Base-by-base conservation (phyloP, 2,888 invertebrate species). In the Hyppa rectilinea region DNA sequence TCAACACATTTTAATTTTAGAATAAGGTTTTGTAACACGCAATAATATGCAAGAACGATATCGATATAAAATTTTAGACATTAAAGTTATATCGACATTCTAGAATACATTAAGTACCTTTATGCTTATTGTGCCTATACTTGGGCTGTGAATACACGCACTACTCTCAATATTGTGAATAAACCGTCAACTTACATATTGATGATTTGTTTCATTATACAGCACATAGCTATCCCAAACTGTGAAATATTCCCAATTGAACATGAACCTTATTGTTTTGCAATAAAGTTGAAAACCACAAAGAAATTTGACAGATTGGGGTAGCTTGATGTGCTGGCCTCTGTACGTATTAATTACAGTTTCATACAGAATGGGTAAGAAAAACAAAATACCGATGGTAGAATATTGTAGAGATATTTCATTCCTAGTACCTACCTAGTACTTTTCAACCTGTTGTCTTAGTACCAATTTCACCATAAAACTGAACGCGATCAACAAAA, bases 1-100 rank as follows among this genome's bases (percentile, higher is more conserved):
- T 40, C 0, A 6, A 38, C 1, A 20, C 4, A 29, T 45, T 26
- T 49, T n/a, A n/a, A n/a, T 62, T 58, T 36, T 23, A 23, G 29
- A 3, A 17, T 14, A 45, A 29, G 9, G 10, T 58, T 45, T 45
- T 49, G 31, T 49, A 14, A 45, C 14, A 17, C 2, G 6, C 40
- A 49, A 63, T 50, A 69, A 55, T 26, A 26, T 36, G n/a, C 12
- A 40, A 75, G 20, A 68, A 38, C 23, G 17, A 17, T 23, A 59
- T 60, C 43, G 31, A 45, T 45, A 34, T 56, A 34, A n/a, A 63
- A 40, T 34, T 72, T 52, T 68, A 6, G 31, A 38, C 49, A 43
- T 43, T 49, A 70, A 14, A 20, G 14, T 68, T 56, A 50, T 56
- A 68, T 75, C 36, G 50, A 12, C 20, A 50, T 38, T 1, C 6